Base-by-base conservation (phyloP, 2,888 invertebrate species). In the Melitaea athalia region DNA sequence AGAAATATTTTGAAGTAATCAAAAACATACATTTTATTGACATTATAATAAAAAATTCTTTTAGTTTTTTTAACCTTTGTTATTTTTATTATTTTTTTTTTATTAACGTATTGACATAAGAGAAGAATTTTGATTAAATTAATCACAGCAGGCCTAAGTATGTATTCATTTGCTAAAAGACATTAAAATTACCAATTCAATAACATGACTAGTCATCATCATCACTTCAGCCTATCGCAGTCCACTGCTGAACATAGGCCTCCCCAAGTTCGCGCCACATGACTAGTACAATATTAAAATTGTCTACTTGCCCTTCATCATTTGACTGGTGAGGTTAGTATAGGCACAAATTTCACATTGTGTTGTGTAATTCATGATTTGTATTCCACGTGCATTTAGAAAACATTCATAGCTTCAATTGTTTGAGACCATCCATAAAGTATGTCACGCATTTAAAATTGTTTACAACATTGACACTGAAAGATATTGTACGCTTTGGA, bases 331-430 rank as follows among this genome's bases (percentile, higher is more conserved):
- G 57, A 57, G 11, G 14, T 31, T 57, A 57, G 42, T 10, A 57
- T 38, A 55, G 57, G 38, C 38, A 17, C 42, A 42, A 42, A 57
- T 15, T 42, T 15, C 38, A 42, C 15, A 57, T 57, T 15, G 57
- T 38, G 38, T 57, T 17, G 17, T 63, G 66, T 55, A 52, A 47
- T 50, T 43, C 12, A 43, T 57, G 11, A 12, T 55, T 68, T 68
- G 43, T 60, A 68, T 68, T 68, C 63, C 59, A 68, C 38, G 12
- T 64, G 57, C 57, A 57, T 57, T 57, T 57, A 57, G 53, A 33
- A 31, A 33, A 55, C n/a, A n/a, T 49, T 55, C 33, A 31, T 55
- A 14, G 53, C 53, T 55, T 55, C 12, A 55, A 31, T 33, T 55
- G 14, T 55, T 55, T 33, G 8, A 31, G 33, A 31, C 31, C 14